Conservation (phyloP, 2,888 invertebrate species). For the Eristalis pertinax region DNA sequence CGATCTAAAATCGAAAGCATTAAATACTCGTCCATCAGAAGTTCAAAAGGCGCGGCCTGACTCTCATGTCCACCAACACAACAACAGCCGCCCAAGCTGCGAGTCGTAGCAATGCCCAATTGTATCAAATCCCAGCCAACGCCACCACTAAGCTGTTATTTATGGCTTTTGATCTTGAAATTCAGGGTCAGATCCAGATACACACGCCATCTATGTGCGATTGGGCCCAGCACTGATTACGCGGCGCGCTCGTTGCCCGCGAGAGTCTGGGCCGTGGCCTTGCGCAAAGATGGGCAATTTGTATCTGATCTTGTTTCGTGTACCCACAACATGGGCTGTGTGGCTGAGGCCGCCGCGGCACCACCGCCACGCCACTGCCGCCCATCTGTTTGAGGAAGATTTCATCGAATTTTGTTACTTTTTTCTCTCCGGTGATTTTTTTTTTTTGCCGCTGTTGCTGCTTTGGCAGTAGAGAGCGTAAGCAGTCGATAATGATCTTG, state of each 20-base stretch:
- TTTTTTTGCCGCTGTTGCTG: background rate
- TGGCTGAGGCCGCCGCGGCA: background rate
- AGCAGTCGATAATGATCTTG: slow-evolving; percentile 46
- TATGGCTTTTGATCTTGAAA: slow-evolving; percentile 55
- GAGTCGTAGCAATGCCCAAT: background rate
- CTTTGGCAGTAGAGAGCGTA: background rate
- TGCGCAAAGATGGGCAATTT: slow-evolving; percentile 59
- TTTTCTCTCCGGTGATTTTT: background rate
- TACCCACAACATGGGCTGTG: slow-evolving; percentile 38
- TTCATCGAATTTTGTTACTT: slow-evolving; percentile 27
- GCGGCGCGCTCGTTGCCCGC: background rate
- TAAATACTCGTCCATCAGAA: slow-evolving; percentile 46
- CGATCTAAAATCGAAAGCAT: slow-evolving; percentile 48
- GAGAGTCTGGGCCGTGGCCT: slow-evolving; percentile 28
- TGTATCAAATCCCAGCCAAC: background rate
- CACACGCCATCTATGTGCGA: slow-evolving; percentile 58
- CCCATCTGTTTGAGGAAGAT: slow-evolving; percentile 37
- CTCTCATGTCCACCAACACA: background rate
- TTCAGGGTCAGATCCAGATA: slow-evolving; percentile 56
- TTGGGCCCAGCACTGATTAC: slow-evolving; percentile 24
- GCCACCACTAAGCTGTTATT: slow-evolving; percentile 16
- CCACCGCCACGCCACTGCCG: background rate
- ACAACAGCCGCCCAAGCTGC: background rate
- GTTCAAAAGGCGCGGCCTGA: slow-evolving; percentile 4
- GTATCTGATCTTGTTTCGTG: slow-evolving; percentile 58